phyloP scores from a whole-genome alignment of 1,140 invertebrate species.

The Brachionus manjavacas region DNA sequence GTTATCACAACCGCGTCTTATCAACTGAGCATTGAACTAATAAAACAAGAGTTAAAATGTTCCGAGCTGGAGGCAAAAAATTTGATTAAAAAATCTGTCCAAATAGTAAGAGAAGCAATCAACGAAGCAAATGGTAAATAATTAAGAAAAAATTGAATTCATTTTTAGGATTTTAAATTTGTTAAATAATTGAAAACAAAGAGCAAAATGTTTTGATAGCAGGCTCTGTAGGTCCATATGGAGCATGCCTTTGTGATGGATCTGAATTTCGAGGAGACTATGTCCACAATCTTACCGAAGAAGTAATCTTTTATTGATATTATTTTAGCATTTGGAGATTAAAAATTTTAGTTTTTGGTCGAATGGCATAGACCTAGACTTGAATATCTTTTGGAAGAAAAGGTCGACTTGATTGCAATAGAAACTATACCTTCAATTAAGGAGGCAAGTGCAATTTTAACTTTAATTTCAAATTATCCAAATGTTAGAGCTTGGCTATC shows the following conservation, averaged over 20 bases:
- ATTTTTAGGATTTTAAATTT: conserved; percentile 37
- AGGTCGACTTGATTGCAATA: conserved; percentile 74
- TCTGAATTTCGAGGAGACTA: conserved; percentile 85
- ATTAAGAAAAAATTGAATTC: conserved; percentile 39
- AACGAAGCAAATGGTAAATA: not conserved
- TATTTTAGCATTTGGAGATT: not conserved
- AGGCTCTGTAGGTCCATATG: conserved; percentile 83
- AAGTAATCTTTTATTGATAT: conserved; percentile 52
- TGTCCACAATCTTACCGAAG: conserved; percentile 64
- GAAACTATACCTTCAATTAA: conserved; percentile 79
- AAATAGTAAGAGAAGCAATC: conserved; percentile 63
- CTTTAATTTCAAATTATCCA: conserved; percentile 70
- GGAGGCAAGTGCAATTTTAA: conserved; percentile 74
- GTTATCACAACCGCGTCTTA: conserved; percentile 80
- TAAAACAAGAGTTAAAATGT: conserved; percentile 67
- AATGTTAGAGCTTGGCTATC: conserved; percentile 71
- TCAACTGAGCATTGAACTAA: conserved; percentile 75
- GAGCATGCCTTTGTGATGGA: conserved; percentile 75
- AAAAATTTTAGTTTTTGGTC: conserved; percentile 60
- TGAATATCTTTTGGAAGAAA: conserved; percentile 68
- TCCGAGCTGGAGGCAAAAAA: conserved; percentile 63
- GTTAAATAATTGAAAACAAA: conserved; percentile 16
- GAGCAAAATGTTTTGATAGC: conserved; percentile 60
- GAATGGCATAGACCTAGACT: conserved; percentile 76
- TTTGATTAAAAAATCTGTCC: conserved; percentile 68